Percentiles rank a stretch among this genome's conserved stretches.
These are phyloP conservation scores for Diadophis punctatus DNA, from an alignment of 2,113 vertebrate genomes.

Conservation along the genomic window DNA sequence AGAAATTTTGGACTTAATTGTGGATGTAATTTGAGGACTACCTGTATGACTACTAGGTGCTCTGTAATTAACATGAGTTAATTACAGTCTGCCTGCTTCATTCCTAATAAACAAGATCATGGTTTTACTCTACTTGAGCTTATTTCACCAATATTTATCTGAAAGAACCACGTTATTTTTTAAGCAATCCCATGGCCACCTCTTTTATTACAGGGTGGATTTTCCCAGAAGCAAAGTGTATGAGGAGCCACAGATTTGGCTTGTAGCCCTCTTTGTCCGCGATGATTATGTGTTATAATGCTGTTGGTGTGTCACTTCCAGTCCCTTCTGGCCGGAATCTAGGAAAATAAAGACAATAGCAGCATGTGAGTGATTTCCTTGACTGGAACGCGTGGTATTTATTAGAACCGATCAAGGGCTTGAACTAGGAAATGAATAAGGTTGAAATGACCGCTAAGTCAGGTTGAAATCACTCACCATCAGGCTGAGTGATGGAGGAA, in stretches of 20 bases:
- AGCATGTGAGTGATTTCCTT: background rate
- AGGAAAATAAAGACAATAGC: slow-evolving; percentile 8
- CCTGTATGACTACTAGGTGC: background rate
- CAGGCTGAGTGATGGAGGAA: background rate
- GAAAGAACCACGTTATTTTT: background rate
- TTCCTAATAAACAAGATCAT: background rate
- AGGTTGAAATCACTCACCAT: background rate
- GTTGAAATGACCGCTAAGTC: background rate
- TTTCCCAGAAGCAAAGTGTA: background rate
- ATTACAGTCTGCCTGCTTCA: background rate
- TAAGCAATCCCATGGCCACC: background rate
- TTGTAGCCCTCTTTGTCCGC: background rate
- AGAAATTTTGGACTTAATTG: background rate
- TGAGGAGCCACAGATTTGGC: background rate
- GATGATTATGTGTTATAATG: background rate
- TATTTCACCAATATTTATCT: background rate
- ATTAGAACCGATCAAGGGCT: background rate
- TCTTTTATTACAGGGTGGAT: background rate
- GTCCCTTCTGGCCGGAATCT: background rate
- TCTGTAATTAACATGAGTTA: background rate
- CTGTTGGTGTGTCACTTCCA: background rate
- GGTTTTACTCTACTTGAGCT: background rate
- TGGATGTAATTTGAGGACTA: background rate
- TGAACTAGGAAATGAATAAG: background rate
- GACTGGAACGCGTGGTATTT: background rate